These are phyloP conservation scores for Alentia gelatinosa DNA, from an alignment of 2,888 invertebrate species.

Conservation along the genomic window DNA sequence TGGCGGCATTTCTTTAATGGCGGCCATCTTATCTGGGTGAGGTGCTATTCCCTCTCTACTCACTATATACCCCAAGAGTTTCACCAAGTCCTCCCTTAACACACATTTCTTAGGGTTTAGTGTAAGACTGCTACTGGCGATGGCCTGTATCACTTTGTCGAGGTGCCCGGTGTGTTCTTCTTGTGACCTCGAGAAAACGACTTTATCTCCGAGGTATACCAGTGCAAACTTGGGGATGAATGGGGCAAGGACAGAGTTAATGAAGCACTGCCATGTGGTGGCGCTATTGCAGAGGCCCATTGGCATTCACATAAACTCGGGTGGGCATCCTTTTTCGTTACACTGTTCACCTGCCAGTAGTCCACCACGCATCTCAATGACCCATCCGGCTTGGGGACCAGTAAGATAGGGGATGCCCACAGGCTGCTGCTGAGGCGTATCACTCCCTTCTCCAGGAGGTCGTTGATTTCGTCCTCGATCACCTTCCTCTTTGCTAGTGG, in stretches of 20 bases:
- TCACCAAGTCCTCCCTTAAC: constrained; percentile 55
- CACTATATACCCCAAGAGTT: constrained; percentile 58
- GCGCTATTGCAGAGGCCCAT: constrained; percentile 61
- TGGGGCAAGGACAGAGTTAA: constrained; percentile 51
- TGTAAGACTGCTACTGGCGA: too few species aligned
- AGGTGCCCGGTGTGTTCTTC: constrained; percentile 50
- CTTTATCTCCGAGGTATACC: constrained; percentile 62
- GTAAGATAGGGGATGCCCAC: constrained; percentile 20
- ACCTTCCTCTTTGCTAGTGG: constrained; percentile 17
- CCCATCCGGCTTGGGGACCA: constrained; percentile 28
- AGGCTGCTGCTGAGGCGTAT: not conserved
- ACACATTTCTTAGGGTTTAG: constrained; percentile 61
- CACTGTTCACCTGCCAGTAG: constrained; percentile 44
- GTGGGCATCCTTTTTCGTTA: constrained; percentile 56
- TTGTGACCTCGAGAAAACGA: constrained; percentile 44
- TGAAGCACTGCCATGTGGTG: constrained; percentile 53
- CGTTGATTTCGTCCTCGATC: not conserved
- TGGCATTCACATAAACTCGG: constrained; percentile 60
- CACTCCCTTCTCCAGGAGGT: not conserved
- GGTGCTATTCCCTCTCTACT: constrained; percentile 56
- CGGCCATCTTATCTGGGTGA: constrained; percentile 58
- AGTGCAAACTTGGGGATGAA: constrained; percentile 6
- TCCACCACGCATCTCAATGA: constrained; percentile 52
- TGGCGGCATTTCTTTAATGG: constrained; percentile 48
- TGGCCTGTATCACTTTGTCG: too few species aligned